Conservation (phyloP, 2,888 invertebrate genomes). For the Spilosoma lubricipeda region DNA sequence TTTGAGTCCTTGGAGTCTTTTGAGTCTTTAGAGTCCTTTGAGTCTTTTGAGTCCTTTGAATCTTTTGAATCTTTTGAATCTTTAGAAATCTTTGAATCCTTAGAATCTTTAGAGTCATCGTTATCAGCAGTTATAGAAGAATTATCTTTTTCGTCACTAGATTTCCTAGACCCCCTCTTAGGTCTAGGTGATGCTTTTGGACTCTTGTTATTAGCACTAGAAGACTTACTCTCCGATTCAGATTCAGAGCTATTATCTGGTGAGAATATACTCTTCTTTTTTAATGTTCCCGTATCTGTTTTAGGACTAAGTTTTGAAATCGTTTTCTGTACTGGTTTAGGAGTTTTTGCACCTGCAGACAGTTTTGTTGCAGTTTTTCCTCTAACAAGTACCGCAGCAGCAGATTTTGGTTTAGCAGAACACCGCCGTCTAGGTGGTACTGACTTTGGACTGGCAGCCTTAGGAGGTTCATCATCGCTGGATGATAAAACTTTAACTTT, state of each 20-base stretch:
- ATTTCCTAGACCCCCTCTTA: conserved; percentile 72
- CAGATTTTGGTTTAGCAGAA: conserved; percentile 87
- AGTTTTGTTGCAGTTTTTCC: conserved; percentile 69
- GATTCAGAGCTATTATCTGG: conserved; percentile 89
- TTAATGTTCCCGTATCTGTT: conserved; percentile 70
- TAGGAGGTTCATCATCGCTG: conserved; percentile 87
- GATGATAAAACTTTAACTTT: conserved; percentile 84
- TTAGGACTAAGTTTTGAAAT: conserved; percentile 69
- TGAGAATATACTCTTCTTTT: conserved; percentile 93
- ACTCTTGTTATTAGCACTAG: conserved; percentile 54
- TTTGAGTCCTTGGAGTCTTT: conserved; percentile 22
- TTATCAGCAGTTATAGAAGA: conserved; percentile 63
- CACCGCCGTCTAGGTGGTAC: conserved; percentile 80
- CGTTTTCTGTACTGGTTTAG: conserved; percentile 75
- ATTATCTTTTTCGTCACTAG: conserved; percentile 74
- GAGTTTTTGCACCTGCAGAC: conserved; percentile 76
- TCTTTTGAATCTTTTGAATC: conserved; percentile 20
- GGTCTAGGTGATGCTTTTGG: conserved; percentile 69
- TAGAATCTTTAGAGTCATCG: conserved; percentile 47
- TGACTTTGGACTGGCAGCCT: conserved; percentile 72
- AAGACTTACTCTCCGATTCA: conserved; percentile 75
- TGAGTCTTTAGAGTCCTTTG: conserved; percentile 15
- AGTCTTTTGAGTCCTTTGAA: conserved; percentile 19
- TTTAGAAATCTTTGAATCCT: conserved; percentile 18
- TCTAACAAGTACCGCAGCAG: conserved; percentile 87